Percentiles rank a stretch among this genome's conserved stretches.
Conservation (phyloP, 1,140 invertebrate species). For the Neodiprion fabricii region DNA sequence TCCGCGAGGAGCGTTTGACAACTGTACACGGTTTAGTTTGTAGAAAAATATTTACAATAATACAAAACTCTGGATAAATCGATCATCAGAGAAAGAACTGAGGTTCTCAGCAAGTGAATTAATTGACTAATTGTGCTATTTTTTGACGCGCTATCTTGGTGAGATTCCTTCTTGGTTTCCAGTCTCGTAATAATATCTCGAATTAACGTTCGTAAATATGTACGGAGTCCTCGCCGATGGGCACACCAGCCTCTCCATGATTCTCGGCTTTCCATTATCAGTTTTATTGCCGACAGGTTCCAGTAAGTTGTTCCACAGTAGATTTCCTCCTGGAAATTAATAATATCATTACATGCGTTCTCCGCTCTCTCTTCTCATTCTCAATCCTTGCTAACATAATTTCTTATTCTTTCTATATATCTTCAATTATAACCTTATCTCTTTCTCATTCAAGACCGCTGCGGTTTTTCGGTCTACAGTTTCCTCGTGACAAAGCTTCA, state of each 20-base stretch:
- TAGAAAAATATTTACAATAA: background rate
- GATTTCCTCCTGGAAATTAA: slow-evolving; percentile 68
- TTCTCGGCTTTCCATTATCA: slow-evolving; percentile 59
- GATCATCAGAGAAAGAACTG: no score
- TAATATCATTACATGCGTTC: slow-evolving; percentile 9
- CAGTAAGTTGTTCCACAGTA: slow-evolving; percentile 76
- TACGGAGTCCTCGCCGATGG: slow-evolving; percentile 66
- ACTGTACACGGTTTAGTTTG: no score
- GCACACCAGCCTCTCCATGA: slow-evolving; percentile 69
- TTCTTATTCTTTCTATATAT: background rate
- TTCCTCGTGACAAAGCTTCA: no score
- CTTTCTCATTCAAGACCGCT: background rate
- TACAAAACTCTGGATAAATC: background rate
- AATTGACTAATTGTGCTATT: background rate
- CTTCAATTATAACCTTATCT: no score
- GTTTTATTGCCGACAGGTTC: slow-evolving; percentile 75
- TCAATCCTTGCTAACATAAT: slow-evolving; percentile 2
- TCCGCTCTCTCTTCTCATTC: slow-evolving; percentile 1
- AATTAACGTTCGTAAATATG: slow-evolving; percentile 74
- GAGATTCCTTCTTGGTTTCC: slow-evolving; percentile 55
- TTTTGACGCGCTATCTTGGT: slow-evolving; percentile 26
- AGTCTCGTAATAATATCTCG: slow-evolving; percentile 59
- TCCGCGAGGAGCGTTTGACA: background rate
- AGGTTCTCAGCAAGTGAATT: background rate
- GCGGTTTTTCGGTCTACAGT: no score